Base-by-base conservation (phyloP, 2,888 invertebrate species). In the Frankliniella intonsa region DNA sequence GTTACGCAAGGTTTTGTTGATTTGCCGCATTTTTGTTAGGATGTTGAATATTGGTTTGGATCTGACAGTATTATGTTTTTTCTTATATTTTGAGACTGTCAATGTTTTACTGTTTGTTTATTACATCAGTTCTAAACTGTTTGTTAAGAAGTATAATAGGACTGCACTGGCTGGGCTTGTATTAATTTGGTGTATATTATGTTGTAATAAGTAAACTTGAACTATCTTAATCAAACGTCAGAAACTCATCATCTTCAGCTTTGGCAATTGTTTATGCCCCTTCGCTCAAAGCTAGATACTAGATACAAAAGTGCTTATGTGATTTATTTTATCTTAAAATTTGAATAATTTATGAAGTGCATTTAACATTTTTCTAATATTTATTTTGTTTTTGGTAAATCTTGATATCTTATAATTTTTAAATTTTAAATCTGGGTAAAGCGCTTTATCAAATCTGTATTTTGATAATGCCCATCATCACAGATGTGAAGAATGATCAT, bases 291-390 rank as follows among this genome's bases (percentile, higher is more conserved):
- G 12, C 22, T 25, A 76, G 25, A 76, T 25, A 22, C 22, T 22
- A 25, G 69, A 76, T 10, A 22, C 25, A 25, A 3, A 25, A 76
- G 69, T 76, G 69, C 62, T 62, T 76, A 5, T 22, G 69, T 25
- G 8, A 25, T 76, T 76, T 76, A 76, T 76, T 76, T 25, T 25
- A 76, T 14, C 19, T 19, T 25, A 25, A 25, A 76, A 76, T 12
- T 8, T 25, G 0, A 12, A 76, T 22, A 76, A 22, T 76, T 9
- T 76, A 76, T 25, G 69, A 76, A 25, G 12, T 76, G 69, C 69
- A 76, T 76, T 76, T 76, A 76, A 76, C 69, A 76, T 25, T 76
- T 76, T 22, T 76, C n/a, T 76, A 55, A 9, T 55, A 14, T 55
- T 12, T 19, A 55, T 19, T 12, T 55, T 38, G 38, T 38, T 76